Base-by-base conservation (phyloP, 2,888 invertebrate genomes). In the Polyploca ridens region DNA sequence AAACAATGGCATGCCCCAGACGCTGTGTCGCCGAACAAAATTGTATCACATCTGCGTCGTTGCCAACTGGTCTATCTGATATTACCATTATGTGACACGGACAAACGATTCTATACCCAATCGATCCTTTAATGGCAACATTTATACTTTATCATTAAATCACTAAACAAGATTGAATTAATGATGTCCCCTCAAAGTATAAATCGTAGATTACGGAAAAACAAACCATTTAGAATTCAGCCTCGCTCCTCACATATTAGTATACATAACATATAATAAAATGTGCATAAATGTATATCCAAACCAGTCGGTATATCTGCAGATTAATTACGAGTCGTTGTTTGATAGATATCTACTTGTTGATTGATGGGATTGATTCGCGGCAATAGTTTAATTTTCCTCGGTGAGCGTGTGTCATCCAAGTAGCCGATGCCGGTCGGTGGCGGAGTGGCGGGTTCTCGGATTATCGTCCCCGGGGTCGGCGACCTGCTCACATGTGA, bases 401-500 rank as follows among this genome's bases (percentile, higher is more conserved):
- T 72, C 70, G 70, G 63, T 66, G 69, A 74, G 65, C 59, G 65
- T 58, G 65, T 67, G 69, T 70, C 41, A 67, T 64, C 61, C 70
- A 63, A 64, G 66, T 62, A 62, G 64, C 70, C 74, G 72, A 74
- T 79, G 76, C 72, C 70, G 70, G 71, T 68, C 69, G 72, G 76
- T 74, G 67, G 77, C 71, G 73, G 76, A 74, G 77, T 78, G 79
- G 80, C 83, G 84, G 82, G 82, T 77, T 54, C 82, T 84, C 83
- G 82, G 89, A 90, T 86, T 85, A 87, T 85, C 84, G 88, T 84
- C 83, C 82, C 80, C 77, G 80, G 81, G 93, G 90, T 93, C 91
- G 83, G 69, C 80, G 90, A 91, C 89, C 92, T 82, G 74, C 74
- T 80, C 89, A 91, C 90, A 90, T 91, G 90, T 91, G 90, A 87